phyloP scores from a whole-genome alignment of 2,888 invertebrate species.

The Phasia obesa region DNA sequence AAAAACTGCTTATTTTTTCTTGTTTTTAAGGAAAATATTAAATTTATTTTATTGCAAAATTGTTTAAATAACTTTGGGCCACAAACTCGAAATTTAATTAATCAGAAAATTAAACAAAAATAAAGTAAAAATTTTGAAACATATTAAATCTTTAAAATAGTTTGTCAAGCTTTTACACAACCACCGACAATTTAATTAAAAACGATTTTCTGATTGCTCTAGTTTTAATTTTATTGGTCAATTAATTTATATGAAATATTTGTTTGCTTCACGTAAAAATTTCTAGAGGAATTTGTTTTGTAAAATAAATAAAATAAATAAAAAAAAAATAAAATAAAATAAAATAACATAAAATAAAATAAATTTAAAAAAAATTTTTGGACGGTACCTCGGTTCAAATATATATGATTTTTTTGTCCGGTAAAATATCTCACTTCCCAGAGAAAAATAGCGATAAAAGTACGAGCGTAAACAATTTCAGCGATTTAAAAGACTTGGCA shows the following conservation, averaged over 20 bases:
- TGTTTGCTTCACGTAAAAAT: no score
- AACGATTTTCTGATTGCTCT: constrained; percentile 21
- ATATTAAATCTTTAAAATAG: background rate
- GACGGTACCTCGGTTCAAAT: no score
- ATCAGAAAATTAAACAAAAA: background rate
- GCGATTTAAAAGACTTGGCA: no score
- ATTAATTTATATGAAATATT: constrained; percentile 32
- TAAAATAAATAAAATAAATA: background rate
- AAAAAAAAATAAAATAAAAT: no score
- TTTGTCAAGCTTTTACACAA: background rate
- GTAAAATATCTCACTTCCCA: no score
- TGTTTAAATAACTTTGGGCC: constrained; percentile 19
- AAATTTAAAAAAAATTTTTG: no score
- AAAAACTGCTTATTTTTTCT: constrained; percentile 11
- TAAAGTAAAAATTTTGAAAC: no score
- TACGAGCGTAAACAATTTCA: no score
- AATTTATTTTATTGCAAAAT: constrained; percentile 32
- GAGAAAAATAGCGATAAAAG: no score
- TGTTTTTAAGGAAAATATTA: background rate
- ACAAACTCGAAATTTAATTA: constrained; percentile 3
- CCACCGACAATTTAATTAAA: constrained; percentile 29
- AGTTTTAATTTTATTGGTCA: constrained; percentile 10
- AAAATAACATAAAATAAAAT: no score
- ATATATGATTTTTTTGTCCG: no score
- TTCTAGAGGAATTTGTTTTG: no score